Conservation (phyloP, 2,888 invertebrate species). For the Drosophila prolongata region DNA sequence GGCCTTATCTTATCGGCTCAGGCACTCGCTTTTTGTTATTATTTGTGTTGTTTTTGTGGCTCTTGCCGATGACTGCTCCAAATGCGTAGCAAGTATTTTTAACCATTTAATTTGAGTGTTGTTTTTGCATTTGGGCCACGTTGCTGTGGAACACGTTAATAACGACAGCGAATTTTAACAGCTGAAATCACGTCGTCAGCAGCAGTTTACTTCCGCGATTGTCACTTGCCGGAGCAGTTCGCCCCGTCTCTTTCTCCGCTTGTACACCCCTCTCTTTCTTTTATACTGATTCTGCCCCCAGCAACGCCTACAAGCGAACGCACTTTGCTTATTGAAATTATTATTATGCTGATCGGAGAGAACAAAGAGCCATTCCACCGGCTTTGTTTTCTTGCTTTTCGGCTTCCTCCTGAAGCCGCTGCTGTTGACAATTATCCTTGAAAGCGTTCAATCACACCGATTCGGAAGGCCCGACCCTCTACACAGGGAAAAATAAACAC, state of each 20-base stretch:
- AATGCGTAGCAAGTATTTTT: conserved; percentile 58
- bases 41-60: conserved; percentile 11
- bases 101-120: conserved; percentile 34
- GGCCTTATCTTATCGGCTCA: conserved; percentile 32
- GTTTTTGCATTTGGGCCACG: conserved; percentile 72
- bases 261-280: neutral
- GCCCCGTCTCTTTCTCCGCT: neutral
- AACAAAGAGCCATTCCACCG: conserved; percentile 24
- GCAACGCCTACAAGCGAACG: conserved; percentile 40
- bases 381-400: conserved; percentile 16
- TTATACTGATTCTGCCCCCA: neutral
- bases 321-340: conserved; percentile 37
- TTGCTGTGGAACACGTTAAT: conserved; percentile 72
- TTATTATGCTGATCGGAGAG: conserved; percentile 35
- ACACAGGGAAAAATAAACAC: conserved; percentile 3
- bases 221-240: conserved; percentile 50
- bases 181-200: conserved; percentile 67
- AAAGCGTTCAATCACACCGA: conserved; percentile 71
- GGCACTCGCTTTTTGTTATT: conserved; percentile 18
- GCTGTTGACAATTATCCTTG: conserved; percentile 63
- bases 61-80: conserved; percentile 31
- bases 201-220: conserved; percentile 66
- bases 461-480: conserved; percentile 61
- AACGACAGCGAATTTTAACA: conserved; percentile 52
- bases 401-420: conserved; percentile 20